These are phyloP conservation scores for Corythoichthys intestinalis DNA, from an alignment of 2,113 vertebrate genomes.

Conservation along the genomic window DNA sequence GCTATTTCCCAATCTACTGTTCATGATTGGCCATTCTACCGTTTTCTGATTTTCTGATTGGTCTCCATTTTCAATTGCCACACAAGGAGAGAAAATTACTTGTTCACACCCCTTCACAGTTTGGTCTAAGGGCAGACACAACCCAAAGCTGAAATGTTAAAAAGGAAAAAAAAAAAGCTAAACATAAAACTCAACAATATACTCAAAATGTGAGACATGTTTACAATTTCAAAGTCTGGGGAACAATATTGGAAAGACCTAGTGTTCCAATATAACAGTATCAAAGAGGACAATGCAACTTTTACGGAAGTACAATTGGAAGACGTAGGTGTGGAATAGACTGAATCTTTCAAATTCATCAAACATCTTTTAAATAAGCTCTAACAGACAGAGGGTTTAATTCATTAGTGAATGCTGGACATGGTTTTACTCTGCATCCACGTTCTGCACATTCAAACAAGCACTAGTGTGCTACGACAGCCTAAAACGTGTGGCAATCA, in stretches of 20 bases:
- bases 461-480: too few relatives aligned
- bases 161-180: neutral
- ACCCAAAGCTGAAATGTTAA: conserved; percentile 3
- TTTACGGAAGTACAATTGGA: neutral
- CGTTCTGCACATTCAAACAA: too few relatives aligned
- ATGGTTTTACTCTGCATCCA: too few relatives aligned
- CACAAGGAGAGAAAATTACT: conserved; percentile 45
- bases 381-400: too few relatives aligned
- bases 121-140: conserved; percentile 23
- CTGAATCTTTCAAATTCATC: neutral
- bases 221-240: neutral
- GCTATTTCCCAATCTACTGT: conserved; percentile 53
- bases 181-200: neutral
- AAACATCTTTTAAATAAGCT: neutral
- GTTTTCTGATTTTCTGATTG: conserved; percentile 59
- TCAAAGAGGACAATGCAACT: neutral
- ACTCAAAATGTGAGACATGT: neutral
- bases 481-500: too few relatives aligned
- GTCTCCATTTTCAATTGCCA: conserved; percentile 37
- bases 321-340: neutral
- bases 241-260: neutral
- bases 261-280: neutral
- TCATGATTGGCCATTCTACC: conserved; percentile 65
- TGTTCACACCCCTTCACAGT: conserved; percentile 29
- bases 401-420: too few relatives aligned